phyloP scores from a whole-genome alignment of 2,797 vertebrate genomes.

The Champsocephalus esox region DNA sequence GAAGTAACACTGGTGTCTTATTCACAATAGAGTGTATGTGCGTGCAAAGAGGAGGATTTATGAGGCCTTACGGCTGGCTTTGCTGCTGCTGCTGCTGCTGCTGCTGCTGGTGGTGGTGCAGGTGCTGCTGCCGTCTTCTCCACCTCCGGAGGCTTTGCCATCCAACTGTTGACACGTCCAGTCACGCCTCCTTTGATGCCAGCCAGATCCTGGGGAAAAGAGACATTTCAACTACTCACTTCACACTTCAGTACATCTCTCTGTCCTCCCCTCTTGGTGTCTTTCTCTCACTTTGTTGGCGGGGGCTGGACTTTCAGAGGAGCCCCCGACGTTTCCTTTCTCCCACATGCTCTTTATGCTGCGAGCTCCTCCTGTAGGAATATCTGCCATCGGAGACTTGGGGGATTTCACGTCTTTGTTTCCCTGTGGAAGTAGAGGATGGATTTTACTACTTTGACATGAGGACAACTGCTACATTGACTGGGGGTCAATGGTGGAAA shows the following conservation, averaged over 20 bases:
- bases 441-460: conserved; percentile 4
- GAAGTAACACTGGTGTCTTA: conserved; percentile 30
- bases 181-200: conserved; percentile 90
- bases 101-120: background rate
- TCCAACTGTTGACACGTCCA: conserved; percentile 92
- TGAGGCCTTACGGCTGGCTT: conserved; percentile 73
- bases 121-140: conserved; percentile 51
- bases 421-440: conserved; percentile 79
- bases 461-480: background rate
- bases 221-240: background rate
- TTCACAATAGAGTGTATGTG: conserved; percentile 43
- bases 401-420: conserved; percentile 87
- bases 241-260: background rate
- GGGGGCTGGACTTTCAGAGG: conserved; percentile 84
- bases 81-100: conserved; percentile 57
- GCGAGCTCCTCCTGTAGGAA: conserved; percentile 89
- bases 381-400: conserved; percentile 88
- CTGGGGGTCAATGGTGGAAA: background rate
- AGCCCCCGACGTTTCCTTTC: conserved; percentile 89
- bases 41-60: conserved; percentile 37
- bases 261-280: background rate
- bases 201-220: conserved; percentile 86
- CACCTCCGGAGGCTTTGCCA: conserved; percentile 84
- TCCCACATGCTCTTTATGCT: conserved; percentile 99
- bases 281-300: conserved; percentile 87